A percentile compares a stretch with the other conserved stretches of the same genome.
These are phyloP conservation scores for Falco punctatus DNA, from an alignment of 2,113 vertebrate species.

Conservation along the genomic window DNA sequence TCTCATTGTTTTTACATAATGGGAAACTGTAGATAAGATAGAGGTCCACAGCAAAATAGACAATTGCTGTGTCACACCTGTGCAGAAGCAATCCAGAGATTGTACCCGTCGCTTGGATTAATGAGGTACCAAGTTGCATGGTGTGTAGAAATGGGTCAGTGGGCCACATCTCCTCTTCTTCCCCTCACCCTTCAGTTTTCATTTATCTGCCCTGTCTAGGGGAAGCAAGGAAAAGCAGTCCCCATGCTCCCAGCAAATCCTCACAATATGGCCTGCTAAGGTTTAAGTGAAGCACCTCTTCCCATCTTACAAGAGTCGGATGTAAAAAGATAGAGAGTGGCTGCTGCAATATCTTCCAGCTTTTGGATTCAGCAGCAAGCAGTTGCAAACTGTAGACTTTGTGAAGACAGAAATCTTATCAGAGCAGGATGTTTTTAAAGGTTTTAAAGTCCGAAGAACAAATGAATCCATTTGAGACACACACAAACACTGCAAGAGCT, in stretches of 20 bases:
- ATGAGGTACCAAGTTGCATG: neutral
- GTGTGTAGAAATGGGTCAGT: neutral
- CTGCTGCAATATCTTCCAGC: neutral
- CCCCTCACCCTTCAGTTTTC: neutral
- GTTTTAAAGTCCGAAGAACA: neutral
- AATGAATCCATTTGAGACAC: neutral
- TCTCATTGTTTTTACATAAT: neutral
- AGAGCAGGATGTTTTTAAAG: neutral
- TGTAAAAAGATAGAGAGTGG: neutral
- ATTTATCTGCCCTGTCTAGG: neutral
- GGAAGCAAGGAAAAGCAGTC: neutral
- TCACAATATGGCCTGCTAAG: neutral
- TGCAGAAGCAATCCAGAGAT: neutral
- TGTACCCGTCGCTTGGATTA: neutral
- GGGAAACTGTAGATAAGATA: neutral
- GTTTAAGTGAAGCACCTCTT: neutral
- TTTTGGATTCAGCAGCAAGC: neutral
- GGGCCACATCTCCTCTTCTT: neutral
- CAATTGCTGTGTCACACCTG: neutral
- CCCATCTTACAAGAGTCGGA: neutral
- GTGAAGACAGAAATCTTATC: neutral
- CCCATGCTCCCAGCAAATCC: neutral
- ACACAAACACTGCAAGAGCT: neutral
- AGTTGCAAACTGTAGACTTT: neutral
- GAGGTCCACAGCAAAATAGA: neutral